Conservation (phyloP, 2,797 vertebrate species). For the Cetoscarus ocellatus region DNA sequence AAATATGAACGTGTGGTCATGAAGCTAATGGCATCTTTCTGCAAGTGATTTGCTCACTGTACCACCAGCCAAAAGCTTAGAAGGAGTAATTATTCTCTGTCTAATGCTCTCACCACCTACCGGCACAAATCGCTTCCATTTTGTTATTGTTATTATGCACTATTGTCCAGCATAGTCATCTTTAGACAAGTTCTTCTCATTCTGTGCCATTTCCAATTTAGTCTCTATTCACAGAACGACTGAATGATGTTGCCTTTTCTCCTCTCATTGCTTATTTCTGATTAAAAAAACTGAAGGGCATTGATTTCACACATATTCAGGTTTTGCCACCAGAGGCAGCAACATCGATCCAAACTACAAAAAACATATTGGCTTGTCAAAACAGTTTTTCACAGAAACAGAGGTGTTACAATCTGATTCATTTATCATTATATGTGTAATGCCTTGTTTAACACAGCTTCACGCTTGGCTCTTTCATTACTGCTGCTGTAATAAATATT, state of each 20-base stretch:
- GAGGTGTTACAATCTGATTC: conserved; percentile 18
- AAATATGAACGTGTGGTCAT: too few species aligned
- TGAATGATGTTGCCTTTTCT: conserved; percentile 5
- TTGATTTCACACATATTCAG: conserved; percentile 11
- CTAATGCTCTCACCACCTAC: conserved; percentile 3
- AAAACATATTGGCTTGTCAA: conserved; percentile 29
- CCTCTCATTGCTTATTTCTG: conserved; percentile 16
- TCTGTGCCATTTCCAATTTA: conserved; percentile 23
- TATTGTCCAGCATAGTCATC: conserved; percentile 13
- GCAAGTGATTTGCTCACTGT: conserved; percentile 22
- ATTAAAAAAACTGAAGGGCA: conserved; percentile 8
- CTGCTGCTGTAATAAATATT: conserved; percentile 9
- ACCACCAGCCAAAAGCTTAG: conserved; percentile 7
- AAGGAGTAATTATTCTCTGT: conserved; percentile 30
- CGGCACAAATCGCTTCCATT: conserved; percentile 14
- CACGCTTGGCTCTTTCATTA: conserved; percentile 11
- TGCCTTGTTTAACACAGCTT: background rate
- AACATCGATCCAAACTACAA: conserved; percentile 10
- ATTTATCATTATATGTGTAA: conserved; percentile 1
- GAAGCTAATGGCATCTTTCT: background rate
- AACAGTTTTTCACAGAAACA: conserved; percentile 10
- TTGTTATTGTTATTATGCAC: conserved; percentile 19
- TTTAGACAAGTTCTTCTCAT: conserved; percentile 24
- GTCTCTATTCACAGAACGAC: conserved; percentile 4
- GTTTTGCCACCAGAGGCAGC: conserved; percentile 11